Conservation (phyloP, 2,888 invertebrate genomes). For the Lasioglossum pauxillum region DNA sequence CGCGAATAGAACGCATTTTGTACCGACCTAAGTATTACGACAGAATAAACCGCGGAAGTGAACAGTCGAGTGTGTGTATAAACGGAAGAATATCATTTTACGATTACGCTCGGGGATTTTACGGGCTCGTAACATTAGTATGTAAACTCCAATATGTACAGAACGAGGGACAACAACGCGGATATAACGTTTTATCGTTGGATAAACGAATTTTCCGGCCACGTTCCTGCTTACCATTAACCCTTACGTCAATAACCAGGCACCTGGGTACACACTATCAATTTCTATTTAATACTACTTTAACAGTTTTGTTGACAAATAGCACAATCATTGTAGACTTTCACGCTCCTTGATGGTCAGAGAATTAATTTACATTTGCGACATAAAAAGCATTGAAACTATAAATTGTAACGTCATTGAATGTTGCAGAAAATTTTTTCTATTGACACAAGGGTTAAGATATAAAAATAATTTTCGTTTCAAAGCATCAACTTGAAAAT, state of each 20-base stretch:
- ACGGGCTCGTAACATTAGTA: neutral
- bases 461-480: neutral
- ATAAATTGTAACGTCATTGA: no score
- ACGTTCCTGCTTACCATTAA: neutral
- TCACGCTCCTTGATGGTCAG: no score
- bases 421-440: neutral
- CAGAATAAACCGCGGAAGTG: neutral
- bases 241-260: no score
- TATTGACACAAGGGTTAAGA: no score
- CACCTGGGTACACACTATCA: no score
- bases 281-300: no score
- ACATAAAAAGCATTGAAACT: no score
- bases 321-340: no score
- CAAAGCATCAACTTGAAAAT: neutral
- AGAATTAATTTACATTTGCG: no score
- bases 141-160: neutral
- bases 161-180: neutral
- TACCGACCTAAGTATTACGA: neutral
- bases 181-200: neutral
- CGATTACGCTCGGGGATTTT: neutral
- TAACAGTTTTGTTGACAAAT: no score
- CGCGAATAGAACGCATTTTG: neutral
- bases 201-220: neutral
- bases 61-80: neutral
- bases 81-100: slow-evolving; percentile 6